phyloP scores from a whole-genome alignment of 2,888 invertebrate genomes.

The Scaptomyza polygonia region DNA sequence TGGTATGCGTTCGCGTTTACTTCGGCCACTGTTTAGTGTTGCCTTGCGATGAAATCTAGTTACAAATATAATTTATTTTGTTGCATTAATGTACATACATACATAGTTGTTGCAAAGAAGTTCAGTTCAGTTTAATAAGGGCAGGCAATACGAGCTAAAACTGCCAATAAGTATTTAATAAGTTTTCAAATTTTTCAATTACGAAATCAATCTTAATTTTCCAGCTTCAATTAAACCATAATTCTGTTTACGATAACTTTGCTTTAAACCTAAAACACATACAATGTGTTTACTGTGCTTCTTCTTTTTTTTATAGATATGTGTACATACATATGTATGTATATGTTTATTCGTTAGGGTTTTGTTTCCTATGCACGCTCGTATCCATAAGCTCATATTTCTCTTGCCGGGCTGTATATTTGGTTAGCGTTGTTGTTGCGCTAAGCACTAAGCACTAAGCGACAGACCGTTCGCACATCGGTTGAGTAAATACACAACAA shows the following conservation, averaged over 20 bases:
- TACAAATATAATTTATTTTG: slow-evolving; percentile 48
- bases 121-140: not conserved
- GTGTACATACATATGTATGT: not conserved
- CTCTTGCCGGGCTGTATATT: slow-evolving; percentile 32
- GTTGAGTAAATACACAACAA: slow-evolving; percentile 52
- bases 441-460: slow-evolving; percentile 24
- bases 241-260: slow-evolving; percentile 25
- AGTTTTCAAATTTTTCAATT: slow-evolving; percentile 26
- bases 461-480: slow-evolving; percentile 35
- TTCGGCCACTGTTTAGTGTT: slow-evolving; percentile 72
- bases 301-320: not conserved
- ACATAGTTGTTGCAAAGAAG: slow-evolving; percentile 1
- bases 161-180: slow-evolving; percentile 12
- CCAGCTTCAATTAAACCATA: slow-evolving; percentile 55
- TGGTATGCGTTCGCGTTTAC: slow-evolving; percentile 60
- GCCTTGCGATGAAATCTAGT: slow-evolving; percentile 49
- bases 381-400: slow-evolving; percentile 14
- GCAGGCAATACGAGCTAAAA: not conserved
- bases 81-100: too few species aligned
- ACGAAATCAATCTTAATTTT: slow-evolving; percentile 26
- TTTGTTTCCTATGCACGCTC: slow-evolving; percentile 34
- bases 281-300: not conserved
- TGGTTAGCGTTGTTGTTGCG: slow-evolving; percentile 31
- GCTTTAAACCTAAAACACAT: not conserved
- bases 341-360: slow-evolving; percentile 12